Base-by-base conservation (phyloP, 2,113 vertebrate genomes). In the Cricetomys ansorgei region DNA sequence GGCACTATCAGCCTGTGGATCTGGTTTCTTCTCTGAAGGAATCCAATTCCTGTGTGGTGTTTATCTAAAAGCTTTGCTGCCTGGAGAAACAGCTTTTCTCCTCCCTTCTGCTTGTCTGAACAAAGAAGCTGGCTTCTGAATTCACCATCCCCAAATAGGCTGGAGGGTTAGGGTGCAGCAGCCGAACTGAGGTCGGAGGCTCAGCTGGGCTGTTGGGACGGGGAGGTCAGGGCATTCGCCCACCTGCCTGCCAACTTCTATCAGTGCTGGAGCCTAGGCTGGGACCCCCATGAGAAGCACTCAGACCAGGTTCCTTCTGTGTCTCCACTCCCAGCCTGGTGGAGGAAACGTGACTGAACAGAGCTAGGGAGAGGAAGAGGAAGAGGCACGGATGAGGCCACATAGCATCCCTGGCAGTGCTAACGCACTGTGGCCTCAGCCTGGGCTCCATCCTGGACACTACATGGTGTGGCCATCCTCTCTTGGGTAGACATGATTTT, bases 41-140 rank as follows among this genome's bases (percentile, higher is more conserved):
- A 96, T 92, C 59, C 88, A 87, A 43, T 95, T 97, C 94, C 91
- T 53, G 11, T 59, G 92, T 34, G 40, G 65, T 97, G 79, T 97
- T 97, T 98, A 96, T 95, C 90, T 97, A 96, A 97, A 83, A 85
- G 96, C 95, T 96, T 95, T 95, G 93, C 90, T 96, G 88, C 91
- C 69, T 92, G 70, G 87, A 91, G 94, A 96, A 96, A 96, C 85
- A 95, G 62, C 77, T 92, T 96, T 94, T 43, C 69, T 88, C 92
- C 89, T 92, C 45, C 67, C 27, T 96, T 81, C 79, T 92, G 94
- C 70, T 84, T 95, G 85, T 96, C 88, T 69, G 88, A 94, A 96
- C 90, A 73, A 96, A 97, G 92, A 92, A 94, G 59, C 70, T 80
- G 76, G 79, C 50, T 64, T 96, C 77, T 27, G 9, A 69, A 73